Conservation (phyloP, 2,797 vertebrate genomes). For the Furcifer pardalis region DNA sequence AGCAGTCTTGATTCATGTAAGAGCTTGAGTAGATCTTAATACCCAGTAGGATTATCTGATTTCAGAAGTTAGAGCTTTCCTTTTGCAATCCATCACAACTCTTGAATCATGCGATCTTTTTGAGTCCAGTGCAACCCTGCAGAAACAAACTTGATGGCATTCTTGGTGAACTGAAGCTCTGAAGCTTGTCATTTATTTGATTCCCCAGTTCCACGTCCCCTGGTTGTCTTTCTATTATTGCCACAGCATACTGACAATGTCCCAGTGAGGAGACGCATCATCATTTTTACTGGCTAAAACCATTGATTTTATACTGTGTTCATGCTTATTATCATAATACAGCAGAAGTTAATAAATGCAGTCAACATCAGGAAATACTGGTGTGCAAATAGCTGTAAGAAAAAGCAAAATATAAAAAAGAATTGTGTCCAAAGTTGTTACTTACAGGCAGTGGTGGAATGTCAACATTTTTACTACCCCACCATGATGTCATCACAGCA, state of each 20-base stretch:
- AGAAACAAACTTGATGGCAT: slow-evolving; percentile 11
- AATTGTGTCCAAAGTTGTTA: slow-evolving; percentile 32
- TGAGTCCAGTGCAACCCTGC: slow-evolving; percentile 6
- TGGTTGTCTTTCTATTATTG: background rate
- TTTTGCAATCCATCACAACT: background rate
- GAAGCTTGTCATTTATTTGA: slow-evolving; percentile 19
- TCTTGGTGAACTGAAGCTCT: slow-evolving; percentile 9
- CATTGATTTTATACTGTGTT: background rate
- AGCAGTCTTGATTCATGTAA: background rate
- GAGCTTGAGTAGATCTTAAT: background rate
- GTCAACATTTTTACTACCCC: too few relatives aligned
- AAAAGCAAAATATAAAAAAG: slow-evolving; percentile 8
- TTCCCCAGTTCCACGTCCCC: slow-evolving; percentile 3
- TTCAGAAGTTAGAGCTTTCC: background rate
- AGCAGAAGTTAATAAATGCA: slow-evolving; percentile 11
- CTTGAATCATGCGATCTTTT: slow-evolving; percentile 9
- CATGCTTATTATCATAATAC: background rate
- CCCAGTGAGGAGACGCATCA: slow-evolving; percentile 10
- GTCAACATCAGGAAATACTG: background rate
- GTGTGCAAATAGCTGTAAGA: slow-evolving; percentile 1
- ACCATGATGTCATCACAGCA: too few relatives aligned
- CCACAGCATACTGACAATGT: slow-evolving; percentile 1
- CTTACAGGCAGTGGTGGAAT: too few relatives aligned
- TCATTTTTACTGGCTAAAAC: background rate
- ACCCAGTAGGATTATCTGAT: background rate